Base-by-base conservation (phyloP, 2,113 vertebrate species). In the Progne subis region DNA sequence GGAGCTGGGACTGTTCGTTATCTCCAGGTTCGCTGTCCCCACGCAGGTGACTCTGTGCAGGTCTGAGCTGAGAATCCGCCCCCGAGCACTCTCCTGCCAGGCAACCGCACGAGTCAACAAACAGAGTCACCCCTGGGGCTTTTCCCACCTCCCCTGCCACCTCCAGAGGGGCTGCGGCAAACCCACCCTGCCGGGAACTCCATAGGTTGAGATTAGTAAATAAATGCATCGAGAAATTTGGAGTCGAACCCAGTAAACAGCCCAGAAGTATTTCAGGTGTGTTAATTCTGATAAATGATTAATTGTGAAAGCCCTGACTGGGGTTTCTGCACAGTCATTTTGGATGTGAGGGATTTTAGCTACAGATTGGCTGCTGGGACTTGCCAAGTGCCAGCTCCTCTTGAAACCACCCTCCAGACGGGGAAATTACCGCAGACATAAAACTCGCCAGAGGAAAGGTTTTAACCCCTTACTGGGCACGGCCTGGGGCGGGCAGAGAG, bases 1-100 rank as follows among this genome's bases (percentile, higher is more conserved):
- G 68, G 11, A 0, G 14, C 9, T 4, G 39, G 68, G 11, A 0
- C 9, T 0, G 3, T 10, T 44, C 1, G 1, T 31, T 17, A 2
- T 37, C 26, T 25, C 28, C 55, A 12, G 34, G 39, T 13, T 29
- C 0, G 5, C 4, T 47, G 28, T 53, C 50, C n/a, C 72, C 74
- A 17, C 24, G 43, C 12, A 14, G n/a, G 44, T 23, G 81, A 2
- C 47, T 49, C 5, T 2, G 8, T 3, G 8, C 14, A 1, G 43
- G 31, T 64, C 61, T 26, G 70, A 65, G 76, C 55, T 29, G 4
- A 50, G 57, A 29, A 25, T 14, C 4, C 2, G 8, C 7, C 59
- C 37, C 57, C 2, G 6, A 4, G 43, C 55, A 26, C 7, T 15
- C 23, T 61, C 34, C 44, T 9, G 39, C 68, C 76, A 4, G 37